Evolutionary conservation across 2,888 invertebrate species (phyloP).

Genomic region (Drosophila tripunctata): DNA sequence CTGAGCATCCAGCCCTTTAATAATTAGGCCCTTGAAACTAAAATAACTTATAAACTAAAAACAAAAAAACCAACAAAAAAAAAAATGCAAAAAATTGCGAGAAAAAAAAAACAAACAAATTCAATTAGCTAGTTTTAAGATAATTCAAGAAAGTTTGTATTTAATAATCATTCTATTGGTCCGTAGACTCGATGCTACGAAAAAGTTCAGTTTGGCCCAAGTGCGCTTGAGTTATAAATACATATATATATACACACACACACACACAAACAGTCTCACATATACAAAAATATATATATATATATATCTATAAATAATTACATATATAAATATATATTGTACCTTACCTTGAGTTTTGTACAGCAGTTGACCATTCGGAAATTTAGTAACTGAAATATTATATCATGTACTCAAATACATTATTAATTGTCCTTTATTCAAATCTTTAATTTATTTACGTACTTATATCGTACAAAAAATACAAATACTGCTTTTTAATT

Average conservation of each 20-base stretch:
- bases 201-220: slow-evolving; percentile 62
- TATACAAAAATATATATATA: slow-evolving; percentile 34
- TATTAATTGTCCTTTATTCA: slow-evolving; percentile 60
- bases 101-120: slow-evolving; percentile 37
- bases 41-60: slow-evolving; percentile 34
- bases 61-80: slow-evolving; percentile 32
- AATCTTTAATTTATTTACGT: slow-evolving; percentile 60
- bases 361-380: slow-evolving; percentile 67
- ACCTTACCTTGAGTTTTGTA: slow-evolving; percentile 66
- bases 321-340: slow-evolving; percentile 42
- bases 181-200: slow-evolving; percentile 61
- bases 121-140: slow-evolving; percentile 66
- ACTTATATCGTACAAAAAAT: slow-evolving; percentile 43
- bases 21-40: slow-evolving; percentile 53
- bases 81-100: slow-evolving; percentile 34
- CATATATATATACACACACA: slow-evolving; percentile 6
- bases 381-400: slow-evolving; percentile 65
- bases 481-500: slow-evolving; percentile 47
- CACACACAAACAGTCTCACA: no score
- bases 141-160: slow-evolving; percentile 69
- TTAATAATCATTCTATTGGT: slow-evolving; percentile 76
- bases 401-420: slow-evolving; percentile 73
- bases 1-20: slow-evolving; percentile 64
- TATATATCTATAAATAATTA: slow-evolving; percentile 1
- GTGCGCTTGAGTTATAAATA: slow-evolving; percentile 52